Base-by-base conservation (phyloP, 2,888 invertebrate genomes). In the Xylophagus ater region DNA sequence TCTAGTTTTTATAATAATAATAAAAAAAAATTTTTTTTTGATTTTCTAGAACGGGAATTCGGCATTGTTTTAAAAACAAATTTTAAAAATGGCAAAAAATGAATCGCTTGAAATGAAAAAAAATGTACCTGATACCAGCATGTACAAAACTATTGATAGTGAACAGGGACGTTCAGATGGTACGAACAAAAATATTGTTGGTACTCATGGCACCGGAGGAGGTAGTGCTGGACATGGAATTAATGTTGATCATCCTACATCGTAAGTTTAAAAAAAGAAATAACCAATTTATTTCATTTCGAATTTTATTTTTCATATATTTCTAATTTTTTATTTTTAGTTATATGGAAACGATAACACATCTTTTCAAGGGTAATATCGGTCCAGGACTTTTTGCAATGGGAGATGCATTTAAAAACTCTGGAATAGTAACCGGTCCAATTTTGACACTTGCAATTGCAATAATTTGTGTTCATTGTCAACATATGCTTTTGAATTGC, bases 381-480 rank as follows among this genome's bases (percentile, higher is more conserved):
- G 96, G 97, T 20, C 90, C 94, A 0, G 97, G 96, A 1, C 77
- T 96, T 48, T 79, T 96, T 55, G 96, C 96, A 2, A 85, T 97
- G 80, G 96, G 96, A 6, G 82, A 88, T 58, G 96, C 92, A 1
- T 86, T 93, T 59, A 84, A 78, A 60, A 86, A 96, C 62, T 87
- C 92, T 14, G 97, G 97, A 6, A 67, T 97, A 2, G 57, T 87
- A 43, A 75, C 90, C 42, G 87, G 86, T 0, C 78, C 88, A 9
- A 64, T 81, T 32, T 74, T 86, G 37, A 79, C 92, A 1, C 68
- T 83, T 1, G 42, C 85, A 6, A 76, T 97, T 12, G 94, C 90
- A 3, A 47, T 86, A 32, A 77, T 93, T 36, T 85, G 88, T 58
- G 82, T 90, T 5, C 92, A 96, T 61, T 86, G 93, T 51, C 93